A percentile compares a stretch with the other conserved stretches of the same genome.
Evolutionary conservation across 2,113 vertebrate genomes (phyloP).

Genomic region (Pandion haliaetus): DNA sequence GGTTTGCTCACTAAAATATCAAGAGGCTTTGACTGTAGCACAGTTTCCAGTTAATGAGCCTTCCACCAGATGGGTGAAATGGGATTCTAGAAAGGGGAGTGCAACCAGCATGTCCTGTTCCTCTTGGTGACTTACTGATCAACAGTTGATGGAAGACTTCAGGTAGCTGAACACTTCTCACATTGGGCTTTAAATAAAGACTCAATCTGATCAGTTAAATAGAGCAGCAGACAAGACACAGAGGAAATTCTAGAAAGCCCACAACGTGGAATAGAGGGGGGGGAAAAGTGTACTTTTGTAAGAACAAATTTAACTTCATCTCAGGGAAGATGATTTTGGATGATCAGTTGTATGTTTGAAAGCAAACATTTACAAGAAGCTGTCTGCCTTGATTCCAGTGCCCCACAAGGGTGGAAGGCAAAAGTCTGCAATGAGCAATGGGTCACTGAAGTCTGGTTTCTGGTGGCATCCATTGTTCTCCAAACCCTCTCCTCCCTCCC

Average conservation of each 20-base stretch:
- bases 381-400: background rate
- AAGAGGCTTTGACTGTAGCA: background rate
- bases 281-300: background rate
- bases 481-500: background rate
- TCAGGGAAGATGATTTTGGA: background rate
- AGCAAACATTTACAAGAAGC: background rate
- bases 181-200: background rate
- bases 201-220: background rate
- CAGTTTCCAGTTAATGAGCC: background rate
- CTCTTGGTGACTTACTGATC: background rate
- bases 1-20: background rate
- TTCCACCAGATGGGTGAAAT: background rate
- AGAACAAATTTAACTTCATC: background rate
- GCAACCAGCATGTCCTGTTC: background rate
- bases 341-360: background rate
- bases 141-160: background rate
- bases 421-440: background rate
- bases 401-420: background rate
- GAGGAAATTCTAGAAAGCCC: background rate
- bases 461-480: background rate
- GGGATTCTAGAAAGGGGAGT: background rate
- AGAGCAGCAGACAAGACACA: background rate
- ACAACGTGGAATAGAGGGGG: fast-evolving
- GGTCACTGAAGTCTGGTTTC: background rate
- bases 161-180: background rate